These are phyloP conservation scores for Mungos mungo DNA, from an alignment of 2,113 vertebrate genomes.

Conservation along the genomic window DNA sequence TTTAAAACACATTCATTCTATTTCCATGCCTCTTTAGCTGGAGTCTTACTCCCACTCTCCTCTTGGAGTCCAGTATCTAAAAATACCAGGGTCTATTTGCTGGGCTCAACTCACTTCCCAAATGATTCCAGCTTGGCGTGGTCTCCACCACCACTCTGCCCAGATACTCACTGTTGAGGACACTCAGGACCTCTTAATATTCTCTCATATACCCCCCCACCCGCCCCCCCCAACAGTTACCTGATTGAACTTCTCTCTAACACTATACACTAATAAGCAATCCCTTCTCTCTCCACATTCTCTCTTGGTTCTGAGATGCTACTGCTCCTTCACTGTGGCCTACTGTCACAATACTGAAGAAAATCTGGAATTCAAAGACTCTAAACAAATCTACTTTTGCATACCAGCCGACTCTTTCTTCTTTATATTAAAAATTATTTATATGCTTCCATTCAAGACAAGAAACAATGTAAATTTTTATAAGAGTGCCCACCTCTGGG, in stretches of 20 bases:
- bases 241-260: background rate
- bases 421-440: background rate
- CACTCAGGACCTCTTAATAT: background rate
- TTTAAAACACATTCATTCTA: background rate
- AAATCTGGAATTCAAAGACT: background rate
- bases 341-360: background rate
- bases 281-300: background rate
- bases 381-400: background rate
- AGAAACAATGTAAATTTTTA: background rate
- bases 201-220: background rate
- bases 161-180: background rate
- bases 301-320: background rate
- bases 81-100: background rate
- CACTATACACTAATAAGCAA: background rate
- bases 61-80: background rate
- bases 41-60: background rate
- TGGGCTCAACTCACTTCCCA: background rate
- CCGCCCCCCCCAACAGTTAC: background rate
- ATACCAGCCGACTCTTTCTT: background rate
- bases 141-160: background rate
- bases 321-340: background rate
- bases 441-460: background rate
- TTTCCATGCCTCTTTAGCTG: background rate
- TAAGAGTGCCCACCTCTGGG: background rate
- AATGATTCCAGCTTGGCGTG: background rate